Percentiles rank a stretch among this genome's conserved stretches.
phyloP scores from a whole-genome alignment of 2,113 vertebrate genomes.

The Sarotherodon lohbergeri region DNA sequence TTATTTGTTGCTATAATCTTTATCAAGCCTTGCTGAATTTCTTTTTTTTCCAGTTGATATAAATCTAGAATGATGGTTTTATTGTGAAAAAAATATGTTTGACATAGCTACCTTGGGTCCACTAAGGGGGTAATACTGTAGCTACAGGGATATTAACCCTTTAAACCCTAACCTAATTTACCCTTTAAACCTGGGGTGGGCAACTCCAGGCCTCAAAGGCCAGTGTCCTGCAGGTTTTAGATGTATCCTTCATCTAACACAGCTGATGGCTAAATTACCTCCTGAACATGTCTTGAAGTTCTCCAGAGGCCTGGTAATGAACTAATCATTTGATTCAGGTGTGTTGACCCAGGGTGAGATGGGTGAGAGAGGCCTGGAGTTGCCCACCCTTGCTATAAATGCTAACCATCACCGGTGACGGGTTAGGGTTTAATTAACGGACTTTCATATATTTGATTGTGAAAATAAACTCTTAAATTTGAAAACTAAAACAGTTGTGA shows the following conservation, averaged over 20 bases:
- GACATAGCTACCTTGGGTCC: fast-evolving
- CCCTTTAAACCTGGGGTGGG: background rate
- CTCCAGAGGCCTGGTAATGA: background rate
- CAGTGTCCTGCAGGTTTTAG: fast-evolving
- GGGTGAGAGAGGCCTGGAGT: background rate
- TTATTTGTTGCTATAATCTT: background rate
- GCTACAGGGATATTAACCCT: background rate
- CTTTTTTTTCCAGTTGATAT: background rate
- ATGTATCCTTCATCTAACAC: fast-evolving
- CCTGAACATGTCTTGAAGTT: background rate
- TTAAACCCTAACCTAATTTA: background rate
- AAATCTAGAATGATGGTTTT: background rate
- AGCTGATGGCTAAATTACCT: background rate
- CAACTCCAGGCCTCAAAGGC: fast-evolving
- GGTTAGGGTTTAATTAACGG: background rate
- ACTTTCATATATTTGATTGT: background rate
- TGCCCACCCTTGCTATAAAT: background rate
- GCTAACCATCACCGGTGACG: background rate
- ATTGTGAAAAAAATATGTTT: background rate
- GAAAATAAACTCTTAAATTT: background rate
- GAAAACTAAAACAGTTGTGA: background rate
- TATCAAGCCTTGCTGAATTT: background rate
- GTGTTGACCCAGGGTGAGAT: background rate
- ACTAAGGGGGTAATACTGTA: background rate
- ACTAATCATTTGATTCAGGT: background rate